Conservation (phyloP, 2,888 invertebrate genomes). For the Neoaliturus tenellus region DNA sequence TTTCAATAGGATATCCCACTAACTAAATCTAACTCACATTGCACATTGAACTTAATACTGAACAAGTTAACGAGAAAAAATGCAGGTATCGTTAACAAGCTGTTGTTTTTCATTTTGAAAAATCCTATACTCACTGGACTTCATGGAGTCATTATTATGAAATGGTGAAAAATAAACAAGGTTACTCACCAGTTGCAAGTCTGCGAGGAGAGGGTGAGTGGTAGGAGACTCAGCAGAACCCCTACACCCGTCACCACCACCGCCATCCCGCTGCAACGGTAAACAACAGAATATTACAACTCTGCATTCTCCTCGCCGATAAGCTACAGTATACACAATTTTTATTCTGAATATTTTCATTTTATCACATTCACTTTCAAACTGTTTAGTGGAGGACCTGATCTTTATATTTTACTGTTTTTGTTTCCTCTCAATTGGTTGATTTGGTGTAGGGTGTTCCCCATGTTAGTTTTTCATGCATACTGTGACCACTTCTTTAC, state of each 20-base stretch:
- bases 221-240: conserved; percentile 21
- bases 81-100: background rate
- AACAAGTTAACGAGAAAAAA: background rate
- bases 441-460: too few species aligned
- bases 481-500: too few species aligned
- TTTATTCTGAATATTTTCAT: too few species aligned
- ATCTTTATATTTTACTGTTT: too few species aligned
- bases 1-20: too few species aligned
- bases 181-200: conserved; percentile 35
- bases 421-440: too few species aligned
- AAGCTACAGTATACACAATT: too few species aligned
- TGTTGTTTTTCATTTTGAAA: background rate
- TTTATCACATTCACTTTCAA: too few species aligned
- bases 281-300: background rate
- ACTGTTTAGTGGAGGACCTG: too few species aligned
- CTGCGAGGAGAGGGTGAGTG: conserved; percentile 10
- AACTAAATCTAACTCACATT: too few species aligned
- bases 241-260: background rate
- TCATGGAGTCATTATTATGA: background rate
- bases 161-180: background rate
- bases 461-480: too few species aligned
- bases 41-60: background rate
- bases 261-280: background rate
- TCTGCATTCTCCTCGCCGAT: background rate
- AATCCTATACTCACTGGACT: background rate